These are phyloP conservation scores for Fulmarus glacialis DNA, from an alignment of 2,113 vertebrate genomes.

Conservation along the genomic window DNA sequence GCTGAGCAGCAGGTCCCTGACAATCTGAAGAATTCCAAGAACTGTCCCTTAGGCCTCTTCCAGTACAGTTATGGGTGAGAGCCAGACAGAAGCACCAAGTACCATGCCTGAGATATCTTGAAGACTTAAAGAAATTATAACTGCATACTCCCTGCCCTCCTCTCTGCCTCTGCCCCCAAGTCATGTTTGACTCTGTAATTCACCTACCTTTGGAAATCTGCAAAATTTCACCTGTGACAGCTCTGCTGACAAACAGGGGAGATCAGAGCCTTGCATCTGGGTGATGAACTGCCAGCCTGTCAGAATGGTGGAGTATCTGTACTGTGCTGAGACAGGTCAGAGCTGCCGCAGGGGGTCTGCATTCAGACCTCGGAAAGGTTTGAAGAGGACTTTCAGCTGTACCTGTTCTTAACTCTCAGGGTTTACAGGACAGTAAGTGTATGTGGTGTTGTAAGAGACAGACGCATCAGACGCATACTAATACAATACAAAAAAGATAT, in stretches of 20 bases:
- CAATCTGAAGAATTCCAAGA: background rate
- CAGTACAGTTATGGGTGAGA: background rate
- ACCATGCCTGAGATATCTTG: background rate
- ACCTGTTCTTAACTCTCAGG: background rate
- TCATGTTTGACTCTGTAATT: constrained; percentile 46
- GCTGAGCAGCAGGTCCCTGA: background rate
- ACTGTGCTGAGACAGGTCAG: constrained; percentile 20
- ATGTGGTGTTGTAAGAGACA: background rate
- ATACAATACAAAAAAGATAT: background rate
- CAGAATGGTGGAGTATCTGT: background rate
- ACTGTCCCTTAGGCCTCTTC: background rate
- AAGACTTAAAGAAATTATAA: background rate
- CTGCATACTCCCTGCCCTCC: background rate
- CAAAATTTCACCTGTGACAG: constrained; percentile 64
- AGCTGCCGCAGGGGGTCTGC: background rate
- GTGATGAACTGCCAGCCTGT: constrained; percentile 63
- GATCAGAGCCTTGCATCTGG: constrained; percentile 54
- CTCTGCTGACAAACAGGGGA: constrained; percentile 22
- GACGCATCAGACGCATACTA: background rate
- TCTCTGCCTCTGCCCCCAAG: constrained; percentile 25
- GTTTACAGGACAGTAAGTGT: background rate
- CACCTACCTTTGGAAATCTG: constrained; percentile 52
- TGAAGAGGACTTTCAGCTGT: background rate
- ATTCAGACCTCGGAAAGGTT: constrained; percentile 31
- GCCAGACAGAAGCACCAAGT: background rate